Evolutionary conservation across 2,113 vertebrate genomes (phyloP), one percentile per base, ranked within the genome.

Genomic region (Ploceus nigricollis): DNA sequence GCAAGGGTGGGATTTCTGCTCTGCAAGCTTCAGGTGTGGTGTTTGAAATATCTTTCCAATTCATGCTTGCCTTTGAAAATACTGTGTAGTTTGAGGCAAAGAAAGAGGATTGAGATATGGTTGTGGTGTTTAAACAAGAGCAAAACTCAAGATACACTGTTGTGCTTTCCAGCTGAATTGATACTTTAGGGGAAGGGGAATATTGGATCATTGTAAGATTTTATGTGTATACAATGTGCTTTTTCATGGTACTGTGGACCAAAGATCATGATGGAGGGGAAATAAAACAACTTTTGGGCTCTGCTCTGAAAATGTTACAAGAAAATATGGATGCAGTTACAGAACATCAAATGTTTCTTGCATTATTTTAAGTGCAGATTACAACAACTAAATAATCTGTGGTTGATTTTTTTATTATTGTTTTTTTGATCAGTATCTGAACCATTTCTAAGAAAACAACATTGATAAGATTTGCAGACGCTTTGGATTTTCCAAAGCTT

Each of bases 271-370:
- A 51, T 1, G 0, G 21, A 20, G 11, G 1, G 21, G 4, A 5
- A 0, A 6, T 12, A 45, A 45, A 10, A 0, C 5, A 27, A 4
- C 9, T 28, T 35, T 8, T 72, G 31, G n/a, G 12, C 20, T 63
- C 27, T 37, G 20, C 73, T 81, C 51, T 80, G 51, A 51, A 88
- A 76, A 16, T 4, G 2, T 30, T 71, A 12, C 4, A 11, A 5
- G 57, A 60, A n/a, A 6, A 13, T 68, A 24, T 9, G 37, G n/a
- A 16, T 72, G 56, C 54, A 47, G 10, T 57, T 54, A 5, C 39
- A 83, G 68, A 77, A 64, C 15, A 63, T 33, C 7, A 27, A 12
- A 17, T 30, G 20, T 11, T 63, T 50, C 13, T 66, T 57, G 35
- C 53, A 9, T 85, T 71, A 60, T 31, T 69, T 87, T 37, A 44